These are phyloP conservation scores for Blastobasis adustella DNA, from an alignment of 2,888 invertebrate genomes.

Conservation along the genomic window DNA sequence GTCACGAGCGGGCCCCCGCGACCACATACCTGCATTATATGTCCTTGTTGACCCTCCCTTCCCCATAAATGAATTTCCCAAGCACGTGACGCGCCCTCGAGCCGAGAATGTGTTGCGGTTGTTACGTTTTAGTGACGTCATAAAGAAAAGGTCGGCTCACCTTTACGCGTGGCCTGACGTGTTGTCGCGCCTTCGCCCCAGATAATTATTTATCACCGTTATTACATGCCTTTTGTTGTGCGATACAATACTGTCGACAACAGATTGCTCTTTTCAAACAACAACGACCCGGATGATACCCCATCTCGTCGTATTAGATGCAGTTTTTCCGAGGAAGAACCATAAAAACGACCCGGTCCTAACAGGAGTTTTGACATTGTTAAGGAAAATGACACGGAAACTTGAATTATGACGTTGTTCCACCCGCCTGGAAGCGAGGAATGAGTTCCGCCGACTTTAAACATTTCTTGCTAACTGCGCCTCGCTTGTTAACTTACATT, in stretches of 20 bases:
- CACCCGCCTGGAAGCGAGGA: conserved; percentile 36
- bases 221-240: conserved; percentile 6
- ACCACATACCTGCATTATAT: conserved; percentile 16
- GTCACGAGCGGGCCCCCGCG: conserved; percentile 20
- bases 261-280: too few relatives aligned
- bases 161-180: conserved; percentile 14
- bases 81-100: conserved; percentile 26
- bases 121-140: conserved; percentile 45
- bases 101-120: conserved; percentile 30
- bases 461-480: conserved; percentile 42
- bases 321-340: too few relatives aligned
- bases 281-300: too few relatives aligned
- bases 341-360: conserved; percentile 34
- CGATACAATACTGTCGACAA: neutral
- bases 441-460: conserved; percentile 46
- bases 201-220: conserved; percentile 10
- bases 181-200: conserved; percentile 6
- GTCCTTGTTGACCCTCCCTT: conserved; percentile 24
- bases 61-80: conserved; percentile 33
- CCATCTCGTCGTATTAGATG: too few relatives aligned
- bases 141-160: conserved; percentile 41
- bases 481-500: conserved; percentile 34
- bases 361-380: conserved; percentile 48
- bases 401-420: conserved; percentile 42
- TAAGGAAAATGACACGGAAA: conserved; percentile 50